These are phyloP conservation scores for Drosophila serrata DNA, from an alignment of 1,140 invertebrate genomes.

Conservation along the genomic window DNA sequence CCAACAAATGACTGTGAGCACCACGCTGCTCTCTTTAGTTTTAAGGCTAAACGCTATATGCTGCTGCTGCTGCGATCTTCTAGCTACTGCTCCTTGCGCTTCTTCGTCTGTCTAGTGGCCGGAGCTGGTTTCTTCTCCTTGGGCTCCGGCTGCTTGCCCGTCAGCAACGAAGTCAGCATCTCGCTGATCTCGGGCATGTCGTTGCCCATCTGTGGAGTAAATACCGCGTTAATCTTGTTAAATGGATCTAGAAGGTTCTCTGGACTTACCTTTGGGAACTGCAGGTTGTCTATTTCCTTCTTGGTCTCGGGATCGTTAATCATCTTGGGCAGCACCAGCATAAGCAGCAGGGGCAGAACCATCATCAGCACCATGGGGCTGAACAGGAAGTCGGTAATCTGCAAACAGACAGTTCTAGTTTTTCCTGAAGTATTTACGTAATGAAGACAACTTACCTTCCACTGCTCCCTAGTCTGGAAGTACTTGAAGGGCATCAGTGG, in stretches of 20 bases:
- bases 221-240: no score
- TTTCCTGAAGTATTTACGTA: neutral
- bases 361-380: conserved; percentile 99
- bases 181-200: conserved; percentile 96
- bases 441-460: conserved; percentile 87
- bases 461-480: conserved; percentile 97
- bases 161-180: conserved; percentile 93
- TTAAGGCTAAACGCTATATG: conserved; percentile 39
- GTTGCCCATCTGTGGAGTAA: conserved; percentile 88
- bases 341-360: conserved; percentile 95
- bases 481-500: conserved; percentile 93
- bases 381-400: conserved; percentile 96
- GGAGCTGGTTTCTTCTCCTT: conserved; percentile 78
- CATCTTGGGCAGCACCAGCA: conserved; percentile 97
- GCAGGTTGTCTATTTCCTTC: conserved; percentile 96
- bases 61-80: conserved; percentile 5
- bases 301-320: conserved; percentile 98
- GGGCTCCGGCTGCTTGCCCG: conserved; percentile 86
- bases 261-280: conserved; percentile 71
- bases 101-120: conserved; percentile 75
- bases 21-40: conserved; percentile 15
- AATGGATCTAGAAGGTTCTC: no score
- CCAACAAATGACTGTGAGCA: conserved; percentile 32
- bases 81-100: conserved; percentile 65
- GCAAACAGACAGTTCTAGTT: no score